A percentile compares a stretch with the other conserved stretches of the same genome.
Evolutionary conservation across 37 sponge, comb jelly and placozoan species (phyloP).

Genomic region (Halichondria panicea): DNA sequence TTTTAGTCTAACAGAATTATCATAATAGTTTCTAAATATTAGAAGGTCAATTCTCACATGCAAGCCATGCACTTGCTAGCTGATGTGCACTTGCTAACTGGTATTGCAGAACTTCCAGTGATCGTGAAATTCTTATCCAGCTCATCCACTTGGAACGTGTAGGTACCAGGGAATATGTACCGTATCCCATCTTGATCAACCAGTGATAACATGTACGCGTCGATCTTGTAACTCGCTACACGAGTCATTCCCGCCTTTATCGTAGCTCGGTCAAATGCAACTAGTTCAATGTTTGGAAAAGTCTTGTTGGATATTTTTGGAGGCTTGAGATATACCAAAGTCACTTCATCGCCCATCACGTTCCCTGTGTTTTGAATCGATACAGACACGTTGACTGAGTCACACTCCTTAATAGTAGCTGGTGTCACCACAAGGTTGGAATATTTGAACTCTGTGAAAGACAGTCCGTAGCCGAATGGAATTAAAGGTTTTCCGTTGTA

Average conservation of each 20-base stretch:
- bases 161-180: constrained; percentile 52
- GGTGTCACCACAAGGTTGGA: constrained; percentile 18
- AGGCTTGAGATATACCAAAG: constrained; percentile 54
- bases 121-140: no score
- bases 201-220: constrained; percentile 46
- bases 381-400: constrained; percentile 24
- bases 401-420: constrained; percentile 21
- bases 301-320: not conserved
- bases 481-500: constrained; percentile 29
- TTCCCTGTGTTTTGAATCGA: constrained; percentile 42
- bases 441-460: constrained; percentile 49
- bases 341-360: constrained; percentile 55
- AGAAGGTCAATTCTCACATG: no score
- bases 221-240: constrained; percentile 12
- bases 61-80: no score
- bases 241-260: not conserved
- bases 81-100: no score
- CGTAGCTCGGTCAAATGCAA: constrained; percentile 43
- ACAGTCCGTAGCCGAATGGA: constrained; percentile 63
- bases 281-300: constrained; percentile 20
- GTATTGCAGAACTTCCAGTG: no score
- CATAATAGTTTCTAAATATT: no score
- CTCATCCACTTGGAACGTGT: constrained; percentile 21
- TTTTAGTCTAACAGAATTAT: no score
- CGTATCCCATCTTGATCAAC: constrained; percentile 42